These are phyloP conservation scores for Halcyon malimbica DNA, from an alignment of 2,113 vertebrate species.

Conservation along the genomic window DNA sequence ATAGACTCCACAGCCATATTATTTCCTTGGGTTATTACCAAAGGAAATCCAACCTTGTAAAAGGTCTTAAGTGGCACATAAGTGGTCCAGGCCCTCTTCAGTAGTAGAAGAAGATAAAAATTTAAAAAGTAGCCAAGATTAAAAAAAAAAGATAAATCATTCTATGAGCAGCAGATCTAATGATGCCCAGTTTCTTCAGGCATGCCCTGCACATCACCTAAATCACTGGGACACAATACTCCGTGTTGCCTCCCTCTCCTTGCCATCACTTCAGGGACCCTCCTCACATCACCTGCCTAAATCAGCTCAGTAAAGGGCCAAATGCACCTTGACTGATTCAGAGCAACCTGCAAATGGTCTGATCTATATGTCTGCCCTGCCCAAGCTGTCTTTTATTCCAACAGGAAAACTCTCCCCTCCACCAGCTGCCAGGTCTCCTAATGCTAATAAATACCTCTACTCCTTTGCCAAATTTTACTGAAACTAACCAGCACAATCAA, in stretches of 20 bases:
- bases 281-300: not conserved
- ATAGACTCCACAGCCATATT: not conserved
- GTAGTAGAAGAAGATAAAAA: not conserved
- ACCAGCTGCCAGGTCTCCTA: not conserved
- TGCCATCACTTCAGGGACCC: too few relatives aligned
- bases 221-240: not conserved
- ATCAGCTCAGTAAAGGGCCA: not conserved
- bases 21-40: not conserved
- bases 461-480: not conserved
- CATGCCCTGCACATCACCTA: not conserved
- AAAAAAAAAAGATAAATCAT: not conserved
- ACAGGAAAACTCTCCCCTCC: not conserved
- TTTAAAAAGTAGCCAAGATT: too few relatives aligned
- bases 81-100: not conserved
- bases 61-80: not conserved
- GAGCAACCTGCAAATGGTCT: not conserved
- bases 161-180: not conserved
- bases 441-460: not conserved
- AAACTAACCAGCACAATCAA: not conserved
- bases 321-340: not conserved
- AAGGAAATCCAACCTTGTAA: not conserved
- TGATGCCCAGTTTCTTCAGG: not conserved
- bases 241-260: not conserved
- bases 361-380: accelerated
- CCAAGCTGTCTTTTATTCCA: not conserved